Percentiles rank a stretch among this genome's conserved stretches.
These are phyloP conservation scores for Pangasius krempfi DNA, from an alignment of 2,797 vertebrate genomes.

Conservation along the genomic window DNA sequence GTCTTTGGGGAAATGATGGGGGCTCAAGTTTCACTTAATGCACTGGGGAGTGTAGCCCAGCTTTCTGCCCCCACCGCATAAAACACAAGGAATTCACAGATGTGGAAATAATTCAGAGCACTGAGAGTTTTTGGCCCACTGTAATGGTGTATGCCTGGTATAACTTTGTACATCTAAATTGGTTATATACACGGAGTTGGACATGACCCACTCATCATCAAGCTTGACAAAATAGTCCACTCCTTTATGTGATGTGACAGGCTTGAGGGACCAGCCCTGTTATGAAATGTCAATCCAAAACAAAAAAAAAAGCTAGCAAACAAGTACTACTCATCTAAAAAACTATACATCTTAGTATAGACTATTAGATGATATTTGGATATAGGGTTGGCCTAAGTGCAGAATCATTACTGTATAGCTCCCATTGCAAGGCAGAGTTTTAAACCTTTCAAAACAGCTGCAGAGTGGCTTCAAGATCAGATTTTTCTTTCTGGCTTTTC, in stretches of 20 bases:
- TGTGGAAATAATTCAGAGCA: slow-evolving; percentile 53
- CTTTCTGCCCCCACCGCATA: slow-evolving; percentile 52
- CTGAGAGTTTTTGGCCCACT: slow-evolving; percentile 41
- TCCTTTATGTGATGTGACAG: slow-evolving; percentile 39
- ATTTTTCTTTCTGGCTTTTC: background rate
- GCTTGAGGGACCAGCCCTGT: background rate
- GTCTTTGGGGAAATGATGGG: slow-evolving; percentile 53
- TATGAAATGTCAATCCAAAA: slow-evolving; percentile 32
- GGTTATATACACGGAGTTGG: slow-evolving; percentile 21
- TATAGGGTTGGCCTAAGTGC: background rate
- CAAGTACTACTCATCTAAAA: background rate
- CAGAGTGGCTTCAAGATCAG: slow-evolving; percentile 1
- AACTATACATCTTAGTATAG: background rate
- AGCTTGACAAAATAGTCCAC: slow-evolving; percentile 17
- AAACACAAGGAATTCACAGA: slow-evolving; percentile 58
- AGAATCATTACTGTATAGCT: background rate
- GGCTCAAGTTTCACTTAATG: slow-evolving; percentile 58
- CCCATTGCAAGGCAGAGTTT: background rate
- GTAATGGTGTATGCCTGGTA: slow-evolving; percentile 38
- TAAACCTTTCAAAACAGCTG: background rate
- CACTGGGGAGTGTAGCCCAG: slow-evolving; percentile 48
- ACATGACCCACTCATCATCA: slow-evolving; percentile 25
- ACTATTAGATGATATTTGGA: background rate
- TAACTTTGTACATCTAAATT: slow-evolving; percentile 41
- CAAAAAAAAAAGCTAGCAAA: background rate